Percentiles rank a stretch among this genome's conserved stretches.
phyloP scores from a whole-genome alignment of 2,113 vertebrate genomes.

The Marmota flaviventris region DNA sequence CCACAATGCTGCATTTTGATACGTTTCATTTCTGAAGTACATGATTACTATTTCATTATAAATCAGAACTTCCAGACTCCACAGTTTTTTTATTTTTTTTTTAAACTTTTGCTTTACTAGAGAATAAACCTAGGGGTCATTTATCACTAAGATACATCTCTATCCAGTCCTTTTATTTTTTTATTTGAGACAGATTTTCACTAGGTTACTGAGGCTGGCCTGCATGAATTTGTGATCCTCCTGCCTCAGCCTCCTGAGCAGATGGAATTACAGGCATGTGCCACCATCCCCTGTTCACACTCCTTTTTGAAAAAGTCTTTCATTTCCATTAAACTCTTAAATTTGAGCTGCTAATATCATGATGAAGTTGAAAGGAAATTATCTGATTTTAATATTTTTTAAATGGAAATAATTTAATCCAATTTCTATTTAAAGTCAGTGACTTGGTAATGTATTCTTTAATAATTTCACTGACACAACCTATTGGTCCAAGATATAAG shows the following conservation, averaged over 20 bases:
- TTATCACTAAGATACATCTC: too few relatives aligned
- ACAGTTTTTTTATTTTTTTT: neutral
- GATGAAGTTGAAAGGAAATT: neutral
- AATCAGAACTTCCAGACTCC: neutral
- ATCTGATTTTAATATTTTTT: neutral
- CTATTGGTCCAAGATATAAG: neutral
- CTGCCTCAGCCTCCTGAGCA: too few relatives aligned
- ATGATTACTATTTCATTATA: neutral
- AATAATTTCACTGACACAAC: neutral
- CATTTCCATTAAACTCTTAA: neutral
- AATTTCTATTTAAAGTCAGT: constrained; percentile 28
- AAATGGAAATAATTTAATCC: neutral
- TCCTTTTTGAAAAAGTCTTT: neutral
- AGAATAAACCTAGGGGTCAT: too few relatives aligned
- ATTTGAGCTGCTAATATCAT: neutral
- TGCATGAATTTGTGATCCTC: too few relatives aligned
- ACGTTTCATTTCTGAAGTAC: neutral
- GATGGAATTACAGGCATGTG: too few relatives aligned
- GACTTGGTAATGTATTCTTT: neutral
- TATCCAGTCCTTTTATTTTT: too few relatives aligned
- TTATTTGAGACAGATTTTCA: too few relatives aligned
- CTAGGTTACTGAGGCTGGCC: too few relatives aligned
- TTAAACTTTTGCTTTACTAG: too few relatives aligned
- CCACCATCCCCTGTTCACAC: neutral
- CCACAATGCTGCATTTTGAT: neutral